Base-by-base conservation (phyloP, 2,888 invertebrate species). In the Cataglyphis altisquamis region DNA sequence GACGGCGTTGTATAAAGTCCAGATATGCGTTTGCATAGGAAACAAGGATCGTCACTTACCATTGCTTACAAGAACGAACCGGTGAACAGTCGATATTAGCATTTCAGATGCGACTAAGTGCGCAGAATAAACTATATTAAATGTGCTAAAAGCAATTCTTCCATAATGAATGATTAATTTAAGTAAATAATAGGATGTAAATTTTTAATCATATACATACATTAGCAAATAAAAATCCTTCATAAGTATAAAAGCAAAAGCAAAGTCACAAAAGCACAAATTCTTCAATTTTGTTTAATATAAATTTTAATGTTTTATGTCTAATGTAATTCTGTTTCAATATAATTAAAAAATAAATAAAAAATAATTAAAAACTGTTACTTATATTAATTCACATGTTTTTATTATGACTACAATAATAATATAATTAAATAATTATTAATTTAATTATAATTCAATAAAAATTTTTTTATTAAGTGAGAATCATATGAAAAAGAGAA, bases 41-140 rank as follows among this genome's bases (percentile, higher is more conserved):
- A 70, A 73, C 68, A 74, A 80, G 82, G 62, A 70, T 41, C 80
- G 80, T 67, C 78, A 70, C 77, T 81, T 57, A 77, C 55, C 60
- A 48, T 12, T 80, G 72, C 72, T 68, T 80, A 60, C 66, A 60
- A 41, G 60, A 60, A 63, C 68, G 84, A 57, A 32, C 32, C 67
- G 64, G 39, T 55, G 77, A 48, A 83, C 70, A 63, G 36, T 84
- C 74, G 86, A 86, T 80, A 84, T 87, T 87, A 84, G 82, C 87
- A 87, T 87, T 86, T 74, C 80, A 86, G 86, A 84, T 86, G 62
- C 41, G 64, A 29, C 29, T 64, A 81, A 72, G 60, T 72, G 39
- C 60, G 45, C 45, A 25, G 9, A 25, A 80, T 41, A 78, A 80
- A 80, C 62, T 48, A 60, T 25, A 80, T 45, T n/a, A 21, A n/a